Conservation (phyloP, 2,797 vertebrate genomes). For the Odontamblyopus lacepedii region DNA sequence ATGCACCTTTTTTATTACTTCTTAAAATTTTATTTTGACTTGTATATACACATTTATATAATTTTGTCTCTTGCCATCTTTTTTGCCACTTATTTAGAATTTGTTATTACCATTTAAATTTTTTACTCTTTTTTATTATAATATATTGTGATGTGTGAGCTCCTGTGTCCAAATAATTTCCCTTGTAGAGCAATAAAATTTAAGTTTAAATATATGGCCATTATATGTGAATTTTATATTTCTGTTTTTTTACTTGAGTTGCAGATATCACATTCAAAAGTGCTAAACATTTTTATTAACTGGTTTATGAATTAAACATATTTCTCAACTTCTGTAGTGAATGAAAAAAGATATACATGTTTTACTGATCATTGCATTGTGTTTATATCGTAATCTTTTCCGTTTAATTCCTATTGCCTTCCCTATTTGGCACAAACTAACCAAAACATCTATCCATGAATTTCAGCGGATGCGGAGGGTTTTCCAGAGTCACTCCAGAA, state of each 20-base stretch:
- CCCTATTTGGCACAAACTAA: background rate
- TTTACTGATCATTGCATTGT: background rate
- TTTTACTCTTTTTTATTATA: no score
- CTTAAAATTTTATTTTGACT: no score
- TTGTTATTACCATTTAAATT: no score
- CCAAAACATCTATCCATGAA: background rate
- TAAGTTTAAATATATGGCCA: no score
- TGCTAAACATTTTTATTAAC: background rate
- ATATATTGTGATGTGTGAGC: no score
- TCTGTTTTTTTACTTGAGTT: background rate
- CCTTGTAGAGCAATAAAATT: no score
- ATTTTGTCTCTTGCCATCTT: no score
- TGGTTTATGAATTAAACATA: background rate
- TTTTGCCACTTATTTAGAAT: no score
- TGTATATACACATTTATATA: no score
- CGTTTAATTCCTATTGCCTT: background rate
- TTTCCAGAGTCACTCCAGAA: conserved; percentile 47
- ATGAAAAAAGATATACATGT: background rate
- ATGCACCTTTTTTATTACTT: no score
- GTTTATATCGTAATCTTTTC: background rate
- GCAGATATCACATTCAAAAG: background rate
- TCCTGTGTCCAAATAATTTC: no score
- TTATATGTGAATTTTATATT: background rate
- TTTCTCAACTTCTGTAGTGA: background rate
- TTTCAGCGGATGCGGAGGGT: conserved; percentile 18